Evolutionary conservation across 2,888 invertebrate genomes (phyloP).

Genomic region (Hirtodrosophila cameraria): DNA sequence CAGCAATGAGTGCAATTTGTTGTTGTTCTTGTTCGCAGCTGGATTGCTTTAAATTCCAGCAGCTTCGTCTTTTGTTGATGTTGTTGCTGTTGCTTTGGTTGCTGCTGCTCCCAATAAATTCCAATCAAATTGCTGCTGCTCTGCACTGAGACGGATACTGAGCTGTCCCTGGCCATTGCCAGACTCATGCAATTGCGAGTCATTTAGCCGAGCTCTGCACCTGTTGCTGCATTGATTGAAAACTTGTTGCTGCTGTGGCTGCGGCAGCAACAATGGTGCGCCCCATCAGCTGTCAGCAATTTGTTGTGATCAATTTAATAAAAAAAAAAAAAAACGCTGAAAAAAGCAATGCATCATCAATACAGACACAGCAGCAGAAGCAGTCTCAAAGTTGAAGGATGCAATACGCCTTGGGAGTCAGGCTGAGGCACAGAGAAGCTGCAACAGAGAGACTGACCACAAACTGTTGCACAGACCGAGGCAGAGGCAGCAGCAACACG

Average conservation of each 20-base stretch:
- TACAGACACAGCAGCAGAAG: conserved; percentile 4
- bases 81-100: conserved; percentile 9
- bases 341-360: conserved; percentile 34
- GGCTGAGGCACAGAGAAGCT: conserved; percentile 4
- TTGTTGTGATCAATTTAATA: conserved; percentile 82
- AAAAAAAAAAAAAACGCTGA: conserved; percentile 32
- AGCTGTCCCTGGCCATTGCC: conserved; percentile 45
- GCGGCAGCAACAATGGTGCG: conserved; percentile 52
- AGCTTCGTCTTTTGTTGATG: conserved; percentile 43
- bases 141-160: conserved; percentile 15
- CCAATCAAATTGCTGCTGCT: conserved; percentile 71
- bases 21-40: conserved; percentile 26
- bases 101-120: conserved; percentile 65
- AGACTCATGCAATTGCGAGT: conserved; percentile 49
- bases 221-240: conserved; percentile 76
- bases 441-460: neutral
- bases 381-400: conserved; percentile 58
- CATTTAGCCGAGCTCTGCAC: conserved; percentile 61
- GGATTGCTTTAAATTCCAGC: conserved; percentile 57
- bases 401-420: conserved; percentile 56
- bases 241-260: conserved; percentile 60
- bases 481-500: conserved; percentile 15
- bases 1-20: conserved; percentile 70
- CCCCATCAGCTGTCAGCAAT: conserved; percentile 82
- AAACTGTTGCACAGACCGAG: neutral